phyloP scores from a whole-genome alignment of 1,140 invertebrate genomes.

The Drosophila punjabiensis region DNA sequence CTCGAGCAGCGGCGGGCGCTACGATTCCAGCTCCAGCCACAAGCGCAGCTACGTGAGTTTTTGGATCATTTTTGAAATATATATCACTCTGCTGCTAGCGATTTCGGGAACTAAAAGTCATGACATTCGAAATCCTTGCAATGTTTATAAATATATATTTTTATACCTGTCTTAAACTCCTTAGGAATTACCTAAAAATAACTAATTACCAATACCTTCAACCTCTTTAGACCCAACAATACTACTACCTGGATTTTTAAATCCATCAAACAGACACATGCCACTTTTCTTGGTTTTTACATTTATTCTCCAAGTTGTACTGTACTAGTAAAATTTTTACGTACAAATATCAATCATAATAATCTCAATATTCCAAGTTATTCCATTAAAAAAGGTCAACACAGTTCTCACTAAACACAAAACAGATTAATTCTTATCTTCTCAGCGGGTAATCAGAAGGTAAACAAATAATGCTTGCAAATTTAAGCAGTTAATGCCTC shows the following conservation, averaged over 20 bases:
- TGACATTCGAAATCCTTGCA: not conserved
- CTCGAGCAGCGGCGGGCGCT: conserved; percentile 67
- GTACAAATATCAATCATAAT: not conserved
- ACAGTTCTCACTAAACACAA: not conserved
- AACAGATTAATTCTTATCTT: not conserved
- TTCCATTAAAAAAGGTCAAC: not conserved
- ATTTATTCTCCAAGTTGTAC: not conserved
- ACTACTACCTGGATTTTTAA: not conserved
- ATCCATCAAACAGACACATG: not conserved
- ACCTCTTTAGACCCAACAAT: not conserved
- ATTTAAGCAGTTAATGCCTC: not conserved
- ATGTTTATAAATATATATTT: no score
- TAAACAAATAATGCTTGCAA: not conserved
- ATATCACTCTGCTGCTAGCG: not conserved
- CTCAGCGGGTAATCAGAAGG: not conserved
- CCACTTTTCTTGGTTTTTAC: not conserved
- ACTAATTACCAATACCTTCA: not conserved
- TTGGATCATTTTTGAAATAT: not conserved
- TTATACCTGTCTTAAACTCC: no score
- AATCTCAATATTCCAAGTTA: not conserved
- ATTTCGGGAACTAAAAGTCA: not conserved
- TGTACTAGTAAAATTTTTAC: not conserved
- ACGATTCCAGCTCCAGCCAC: conserved; percentile 69
- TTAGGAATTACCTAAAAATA: not conserved
- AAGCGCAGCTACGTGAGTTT: conserved; percentile 79